phyloP scores from a whole-genome alignment of 30 jellyfish, hydroid and myxozoan genomes.

The Aurelia coerulea region DNA sequence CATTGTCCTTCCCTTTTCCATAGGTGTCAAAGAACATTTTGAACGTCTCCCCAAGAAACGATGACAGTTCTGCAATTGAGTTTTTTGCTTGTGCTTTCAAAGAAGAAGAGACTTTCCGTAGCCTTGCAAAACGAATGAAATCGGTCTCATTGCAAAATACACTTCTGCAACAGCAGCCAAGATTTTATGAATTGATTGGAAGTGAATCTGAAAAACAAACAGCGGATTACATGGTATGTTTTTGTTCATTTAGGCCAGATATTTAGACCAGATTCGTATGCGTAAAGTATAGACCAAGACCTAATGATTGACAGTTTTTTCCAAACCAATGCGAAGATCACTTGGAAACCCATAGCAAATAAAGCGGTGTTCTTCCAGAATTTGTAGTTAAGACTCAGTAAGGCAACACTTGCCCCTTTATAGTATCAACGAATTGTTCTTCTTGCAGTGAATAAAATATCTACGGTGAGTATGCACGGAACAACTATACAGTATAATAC shows the following conservation, averaged over 20 bases:
- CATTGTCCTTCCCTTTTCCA: neutral
- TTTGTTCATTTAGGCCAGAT: neutral
- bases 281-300: no score
- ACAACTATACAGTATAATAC: no score
- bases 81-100: slow-evolving; percentile 42
- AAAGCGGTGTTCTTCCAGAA: no score
- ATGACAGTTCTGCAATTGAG: slow-evolving; percentile 6
- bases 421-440: no score
- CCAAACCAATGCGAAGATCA: no score
- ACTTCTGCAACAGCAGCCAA: slow-evolving; percentile 42
- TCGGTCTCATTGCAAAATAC: slow-evolving; percentile 2
- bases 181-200: slow-evolving; percentile 46
- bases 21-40: slow-evolving; percentile 50
- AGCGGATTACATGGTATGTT: slow-evolving; percentile 35
- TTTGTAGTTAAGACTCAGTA: no score
- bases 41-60: slow-evolving; percentile 37
- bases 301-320: no score
- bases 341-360: no score
- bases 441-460: no score
- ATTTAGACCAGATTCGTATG: no score
- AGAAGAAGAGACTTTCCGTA: slow-evolving; percentile 57
- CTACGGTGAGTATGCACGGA: no score
- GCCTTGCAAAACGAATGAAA: slow-evolving; percentile 26
- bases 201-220: slow-evolving; percentile 33
- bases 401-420: no score